A percentile compares a stretch with the other conserved stretches of the same genome.
Evolutionary conservation across 1,140 invertebrate species (phyloP).

Genomic region (Sogatella furcifera): DNA sequence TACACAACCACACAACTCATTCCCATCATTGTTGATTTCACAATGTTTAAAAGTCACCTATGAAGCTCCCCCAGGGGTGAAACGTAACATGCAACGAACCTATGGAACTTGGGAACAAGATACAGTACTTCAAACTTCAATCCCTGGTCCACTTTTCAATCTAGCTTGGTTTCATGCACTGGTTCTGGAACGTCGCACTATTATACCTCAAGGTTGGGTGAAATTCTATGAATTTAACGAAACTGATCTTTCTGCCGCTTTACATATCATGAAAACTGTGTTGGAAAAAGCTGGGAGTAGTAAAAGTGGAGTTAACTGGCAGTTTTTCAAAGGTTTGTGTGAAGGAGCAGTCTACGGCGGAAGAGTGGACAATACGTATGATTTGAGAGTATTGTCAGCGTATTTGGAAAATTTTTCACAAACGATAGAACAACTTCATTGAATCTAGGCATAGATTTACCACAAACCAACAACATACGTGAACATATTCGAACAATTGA

Average conservation of each 20-base stretch:
- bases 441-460: conserved; percentile 38
- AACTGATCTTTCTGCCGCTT: conserved; percentile 67
- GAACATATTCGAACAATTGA: conserved; percentile 52
- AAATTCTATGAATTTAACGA: conserved; percentile 86
- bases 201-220: conserved; percentile 77
- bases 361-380: conserved; percentile 70
- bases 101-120: conserved; percentile 45
- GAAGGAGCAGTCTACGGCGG: conserved; percentile 82
- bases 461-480: conserved; percentile 40
- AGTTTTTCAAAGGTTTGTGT: conserved; percentile 66
- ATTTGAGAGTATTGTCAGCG: conserved; percentile 57
- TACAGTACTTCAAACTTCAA: conserved; percentile 34
- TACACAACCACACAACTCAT: conserved; percentile 54
- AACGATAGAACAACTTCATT: conserved; percentile 43
- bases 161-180: conserved; percentile 77
- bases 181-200: conserved; percentile 76
- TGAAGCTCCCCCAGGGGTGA: conserved; percentile 64
- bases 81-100: conserved; percentile 48
- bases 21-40: conserved; percentile 51
- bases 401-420: conserved; percentile 66
- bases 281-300: conserved; percentile 33
- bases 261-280: conserved; percentile 52
- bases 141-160: conserved; percentile 48
- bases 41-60: conserved; percentile 73
- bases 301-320: conserved; percentile 48